A percentile compares a stretch with the other conserved stretches of the same genome.
phyloP scores from a whole-genome alignment of 2,888 invertebrate species.

The Leucophenga maculata region DNA sequence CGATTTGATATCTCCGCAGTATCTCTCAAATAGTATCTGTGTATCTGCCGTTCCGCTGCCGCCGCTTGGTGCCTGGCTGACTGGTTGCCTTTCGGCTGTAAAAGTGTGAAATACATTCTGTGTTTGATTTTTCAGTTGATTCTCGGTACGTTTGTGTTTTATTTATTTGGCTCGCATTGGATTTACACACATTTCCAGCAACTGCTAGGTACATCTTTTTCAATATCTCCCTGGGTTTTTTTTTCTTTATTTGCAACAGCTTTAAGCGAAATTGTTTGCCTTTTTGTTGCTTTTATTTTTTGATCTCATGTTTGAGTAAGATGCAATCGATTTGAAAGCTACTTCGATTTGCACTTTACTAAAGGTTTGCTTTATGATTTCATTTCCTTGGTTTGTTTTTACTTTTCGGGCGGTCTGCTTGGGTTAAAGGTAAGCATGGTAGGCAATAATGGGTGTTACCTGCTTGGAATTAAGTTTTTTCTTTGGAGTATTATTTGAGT shows the following conservation, averaged over 20 bases:
- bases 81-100: constrained; percentile 27
- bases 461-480: background rate
- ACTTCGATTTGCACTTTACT: constrained; percentile 20
- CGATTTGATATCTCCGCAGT: background rate
- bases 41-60: background rate
- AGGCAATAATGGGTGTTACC: background rate
- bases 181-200: constrained; percentile 10
- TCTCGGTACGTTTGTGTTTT: constrained; percentile 9
- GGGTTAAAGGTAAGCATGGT: background rate
- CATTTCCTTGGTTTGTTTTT: background rate
- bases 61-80: constrained; percentile 19
- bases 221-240: background rate
- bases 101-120: constrained; percentile 24
- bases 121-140: constrained; percentile 11
- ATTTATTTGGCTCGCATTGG: constrained; percentile 19
- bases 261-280: constrained; percentile 15
- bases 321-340: constrained; percentile 13
- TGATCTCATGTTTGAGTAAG: constrained; percentile 1
- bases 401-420: background rate
- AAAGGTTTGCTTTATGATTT: background rate
- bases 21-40: background rate
- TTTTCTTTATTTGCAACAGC: constrained; percentile 4
- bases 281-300: constrained; percentile 1
- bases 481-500: no score
- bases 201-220: background rate